Base-by-base conservation (phyloP, 2,113 vertebrate species). In the Apodemus speciosus region DNA sequence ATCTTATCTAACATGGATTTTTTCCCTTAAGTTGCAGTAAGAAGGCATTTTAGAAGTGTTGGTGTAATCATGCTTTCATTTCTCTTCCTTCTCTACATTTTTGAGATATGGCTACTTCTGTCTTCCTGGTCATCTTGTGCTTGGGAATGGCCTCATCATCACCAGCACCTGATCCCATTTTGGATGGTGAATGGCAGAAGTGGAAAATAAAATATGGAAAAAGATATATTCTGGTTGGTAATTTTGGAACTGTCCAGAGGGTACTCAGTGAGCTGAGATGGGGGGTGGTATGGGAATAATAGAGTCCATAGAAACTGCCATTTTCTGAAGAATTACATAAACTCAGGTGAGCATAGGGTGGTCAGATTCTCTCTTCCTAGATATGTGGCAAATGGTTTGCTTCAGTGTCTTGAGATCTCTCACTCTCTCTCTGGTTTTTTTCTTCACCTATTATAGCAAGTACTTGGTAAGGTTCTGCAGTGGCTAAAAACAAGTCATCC, bases 151-250 rank as follows among this genome's bases (percentile, higher is more conserved):
- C 89, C 62, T 97, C 98, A 10, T 98, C 98, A 0, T 97, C 98
- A 16, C 99, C 99, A 13, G 96, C 94, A 4, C 11, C 96, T 38
- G 98, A 99, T 95, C 95, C 97, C 0, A 97, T 97, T 8, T 97
- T 99, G 94, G 98, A 99, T 4, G 49, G 95, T 0, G 98, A 99
- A 81, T 99, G 99, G 99, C 20, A 98, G 10, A 95, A 98, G 56
- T 99, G 99, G 99, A 99, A 99, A 97, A 97, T 96, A 53, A 98
- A 98, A 95, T 98, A 99, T 73, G 93, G 25, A 2, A 99, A 98
- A 94, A 93, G 97, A 1, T 99, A 99, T 92, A 98, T 98, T 11
- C 73, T 96, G 98, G 99, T 99, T 40, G 72, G 96, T 97, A 95
- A 88, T 38, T 38, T 68, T 16, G 49, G 83, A 91, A 40, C 64